Percentiles rank a stretch among this genome's conserved stretches.
Conservation (phyloP, 2,797 vertebrate species). For the Crenichthys baileyi region DNA sequence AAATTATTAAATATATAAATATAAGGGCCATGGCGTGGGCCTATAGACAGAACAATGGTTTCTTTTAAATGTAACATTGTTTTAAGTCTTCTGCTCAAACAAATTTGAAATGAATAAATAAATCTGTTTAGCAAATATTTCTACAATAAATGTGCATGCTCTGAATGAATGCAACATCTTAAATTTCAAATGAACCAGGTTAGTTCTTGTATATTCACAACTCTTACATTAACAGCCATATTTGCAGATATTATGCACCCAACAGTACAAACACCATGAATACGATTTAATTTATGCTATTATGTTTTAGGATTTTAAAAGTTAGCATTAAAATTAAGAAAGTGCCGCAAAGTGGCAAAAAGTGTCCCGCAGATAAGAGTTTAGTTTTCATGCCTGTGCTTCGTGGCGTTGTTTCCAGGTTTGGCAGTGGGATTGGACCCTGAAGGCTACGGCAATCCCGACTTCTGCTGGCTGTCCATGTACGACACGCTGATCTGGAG, state of each 20-base stretch:
- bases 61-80: no score
- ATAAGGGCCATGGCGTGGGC: no score
- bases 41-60: no score
- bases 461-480: constrained; percentile 96
- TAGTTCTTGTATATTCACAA: not conserved
- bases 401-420: constrained; percentile 74
- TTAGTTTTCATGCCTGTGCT: not conserved
- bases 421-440: constrained; percentile 94
- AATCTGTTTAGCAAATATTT: no score
- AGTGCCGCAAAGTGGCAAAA: not conserved
- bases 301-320: not conserved
- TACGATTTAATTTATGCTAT: not conserved
- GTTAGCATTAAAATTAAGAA: not conserved
- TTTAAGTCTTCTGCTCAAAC: no score
- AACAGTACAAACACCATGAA: not conserved
- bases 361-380: not conserved
- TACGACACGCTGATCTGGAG: constrained; percentile 96
- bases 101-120: no score
- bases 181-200: not conserved
- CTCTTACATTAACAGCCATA: not conserved
- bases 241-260: not conserved
- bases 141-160: no score
- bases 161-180: no score
- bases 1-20: no score
- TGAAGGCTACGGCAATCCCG: constrained; percentile 93